Percentiles rank a stretch among this genome's conserved stretches.
Conservation (phyloP, 2,113 vertebrate species). For the Tor tambroides region DNA sequence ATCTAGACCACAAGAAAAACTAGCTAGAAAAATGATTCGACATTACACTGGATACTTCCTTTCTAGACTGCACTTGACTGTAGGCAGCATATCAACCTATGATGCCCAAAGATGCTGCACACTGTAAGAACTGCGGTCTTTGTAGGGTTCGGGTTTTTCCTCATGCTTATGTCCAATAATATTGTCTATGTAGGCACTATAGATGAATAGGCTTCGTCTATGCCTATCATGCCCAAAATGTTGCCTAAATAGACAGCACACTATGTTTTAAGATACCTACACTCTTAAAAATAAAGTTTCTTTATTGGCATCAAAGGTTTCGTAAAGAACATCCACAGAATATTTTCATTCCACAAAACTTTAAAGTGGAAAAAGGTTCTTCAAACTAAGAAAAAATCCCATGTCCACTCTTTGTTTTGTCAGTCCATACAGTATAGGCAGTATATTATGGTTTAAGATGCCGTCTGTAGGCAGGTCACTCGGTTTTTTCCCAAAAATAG, state of each 20-base stretch:
- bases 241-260: too few species aligned
- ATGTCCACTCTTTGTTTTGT: not conserved
- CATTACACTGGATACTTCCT: not conserved
- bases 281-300: not conserved
- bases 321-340: not conserved
- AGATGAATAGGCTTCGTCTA: not conserved
- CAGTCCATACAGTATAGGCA: not conserved
- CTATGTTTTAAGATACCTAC: not conserved
- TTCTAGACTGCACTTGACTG: not conserved
- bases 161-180: not conserved
- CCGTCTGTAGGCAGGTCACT: not conserved
- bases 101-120: not conserved
- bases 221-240: not conserved
- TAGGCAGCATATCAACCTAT: not conserved
- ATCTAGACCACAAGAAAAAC: conserved; percentile 9
- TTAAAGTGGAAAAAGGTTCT: too few species aligned
- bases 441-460: not conserved
- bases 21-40: not conserved
- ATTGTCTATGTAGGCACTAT: not conserved
- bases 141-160: not conserved
- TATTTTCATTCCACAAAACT: too few species aligned
- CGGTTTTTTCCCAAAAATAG: not conserved
- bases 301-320: not conserved
- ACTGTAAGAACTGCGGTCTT: not conserved
- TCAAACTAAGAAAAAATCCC: too few species aligned